Percentiles rank a stretch among this genome's conserved stretches.
Evolutionary conservation across 2,888 invertebrate species (phyloP).

Genomic region (Phasia obesa): DNA sequence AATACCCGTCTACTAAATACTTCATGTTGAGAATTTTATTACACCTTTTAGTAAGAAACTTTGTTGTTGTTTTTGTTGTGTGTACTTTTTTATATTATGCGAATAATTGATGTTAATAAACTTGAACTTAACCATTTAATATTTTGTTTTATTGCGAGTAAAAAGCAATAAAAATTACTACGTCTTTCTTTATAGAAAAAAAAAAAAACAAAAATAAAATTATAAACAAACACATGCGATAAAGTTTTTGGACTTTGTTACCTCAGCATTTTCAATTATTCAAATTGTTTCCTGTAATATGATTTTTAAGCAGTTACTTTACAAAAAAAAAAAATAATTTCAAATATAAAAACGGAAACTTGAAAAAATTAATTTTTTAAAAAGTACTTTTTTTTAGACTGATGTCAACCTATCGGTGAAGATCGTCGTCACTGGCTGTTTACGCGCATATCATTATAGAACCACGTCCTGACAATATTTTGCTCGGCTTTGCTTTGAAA

Average conservation of each 20-base stretch:
- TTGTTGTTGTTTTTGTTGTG: background rate
- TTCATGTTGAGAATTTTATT: constrained; percentile 2
- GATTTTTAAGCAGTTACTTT: background rate
- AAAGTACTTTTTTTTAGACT: too few species aligned
- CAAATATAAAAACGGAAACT: too few species aligned
- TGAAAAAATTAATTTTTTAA: too few species aligned
- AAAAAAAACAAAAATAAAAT: background rate
- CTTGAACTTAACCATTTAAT: constrained; percentile 63
- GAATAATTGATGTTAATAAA: constrained; percentile 65
- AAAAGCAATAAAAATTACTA: background rate
- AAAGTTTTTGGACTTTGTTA: background rate
- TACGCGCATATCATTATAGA: too few species aligned
- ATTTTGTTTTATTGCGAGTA: constrained; percentile 20
- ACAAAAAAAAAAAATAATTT: too few species aligned
- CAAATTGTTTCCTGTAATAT: background rate
- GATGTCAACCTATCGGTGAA: too few species aligned
- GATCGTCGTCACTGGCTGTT: too few species aligned
- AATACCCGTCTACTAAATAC: background rate
- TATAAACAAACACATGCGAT: constrained; percentile 8
- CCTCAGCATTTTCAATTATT: background rate
- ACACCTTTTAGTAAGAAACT: background rate
- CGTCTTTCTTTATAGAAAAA: too few species aligned
- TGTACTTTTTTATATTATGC: background rate
- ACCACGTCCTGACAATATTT: too few species aligned
- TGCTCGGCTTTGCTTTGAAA: too few species aligned